Conservation (phyloP, 2,797 vertebrate genomes). For the Sebastes matsubarae region DNA sequence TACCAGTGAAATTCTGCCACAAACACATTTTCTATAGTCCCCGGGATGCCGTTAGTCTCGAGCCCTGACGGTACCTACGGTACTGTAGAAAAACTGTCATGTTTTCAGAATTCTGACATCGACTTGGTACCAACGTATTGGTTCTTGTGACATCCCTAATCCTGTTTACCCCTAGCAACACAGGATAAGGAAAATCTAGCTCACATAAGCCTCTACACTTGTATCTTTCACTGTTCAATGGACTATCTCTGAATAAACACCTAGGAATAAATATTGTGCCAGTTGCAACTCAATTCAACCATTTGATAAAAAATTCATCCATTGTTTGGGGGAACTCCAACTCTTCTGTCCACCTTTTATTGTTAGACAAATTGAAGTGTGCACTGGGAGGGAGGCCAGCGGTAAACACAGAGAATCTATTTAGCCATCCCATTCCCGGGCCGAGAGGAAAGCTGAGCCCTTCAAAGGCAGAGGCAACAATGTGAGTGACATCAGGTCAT, state of each 20-base stretch:
- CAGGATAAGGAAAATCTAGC: neutral
- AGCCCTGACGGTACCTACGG: too few relatives aligned
- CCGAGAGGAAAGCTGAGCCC: slow-evolving; percentile 87
- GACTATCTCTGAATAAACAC: slow-evolving; percentile 76
- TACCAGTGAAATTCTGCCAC: too few relatives aligned
- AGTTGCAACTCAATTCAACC: slow-evolving; percentile 90
- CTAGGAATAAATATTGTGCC: slow-evolving; percentile 85
- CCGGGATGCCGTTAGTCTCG: too few relatives aligned
- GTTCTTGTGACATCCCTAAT: neutral
- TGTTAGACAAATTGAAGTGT: slow-evolving; percentile 98
- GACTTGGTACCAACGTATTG: too few relatives aligned
- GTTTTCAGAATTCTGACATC: too few relatives aligned
- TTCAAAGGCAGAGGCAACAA: slow-evolving; percentile 98
- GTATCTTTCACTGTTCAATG: slow-evolving; percentile 78
- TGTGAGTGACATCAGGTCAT: slow-evolving; percentile 97
- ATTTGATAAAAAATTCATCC: slow-evolving; percentile 97
- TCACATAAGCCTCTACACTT: slow-evolving; percentile 38
- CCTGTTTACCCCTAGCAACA: neutral
- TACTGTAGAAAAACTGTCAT: too few relatives aligned
- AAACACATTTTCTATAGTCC: too few relatives aligned
- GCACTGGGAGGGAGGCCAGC: slow-evolving; percentile 87
- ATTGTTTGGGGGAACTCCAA: slow-evolving; percentile 88
- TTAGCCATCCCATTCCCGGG: slow-evolving; percentile 92
- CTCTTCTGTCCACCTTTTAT: slow-evolving; percentile 89
- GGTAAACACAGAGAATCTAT: slow-evolving; percentile 94